These are phyloP conservation scores for Hoplodrina blanda DNA, from an alignment of 2,888 invertebrate genomes.

Conservation along the genomic window DNA sequence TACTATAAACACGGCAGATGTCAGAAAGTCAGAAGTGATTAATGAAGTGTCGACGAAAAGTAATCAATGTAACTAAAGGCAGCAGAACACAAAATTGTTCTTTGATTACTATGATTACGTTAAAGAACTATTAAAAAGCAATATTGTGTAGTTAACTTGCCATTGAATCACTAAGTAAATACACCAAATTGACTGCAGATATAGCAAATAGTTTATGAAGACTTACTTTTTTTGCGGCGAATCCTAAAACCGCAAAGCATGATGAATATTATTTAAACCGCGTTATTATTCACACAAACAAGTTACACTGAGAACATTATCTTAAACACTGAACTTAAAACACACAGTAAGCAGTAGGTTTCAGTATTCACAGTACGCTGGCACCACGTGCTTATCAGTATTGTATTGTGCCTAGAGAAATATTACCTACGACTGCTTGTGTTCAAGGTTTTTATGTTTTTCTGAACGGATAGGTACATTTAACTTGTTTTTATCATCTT, in stretches of 20 bases:
- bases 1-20: slow-evolving; percentile 41
- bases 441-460: slow-evolving; percentile 64
- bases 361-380: slow-evolving; percentile 67
- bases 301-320: slow-evolving; percentile 80
- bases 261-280: slow-evolving; percentile 59
- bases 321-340: slow-evolving; percentile 84
- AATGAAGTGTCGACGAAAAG: slow-evolving; percentile 58
- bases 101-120: slow-evolving; percentile 45
- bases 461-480: slow-evolving; percentile 50
- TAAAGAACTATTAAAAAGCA: slow-evolving; percentile 40
- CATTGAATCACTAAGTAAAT: slow-evolving; percentile 47
- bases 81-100: slow-evolving; percentile 34
- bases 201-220: slow-evolving; percentile 11
- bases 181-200: slow-evolving; percentile 27
- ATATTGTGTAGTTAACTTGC: slow-evolving; percentile 23
- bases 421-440: slow-evolving; percentile 57
- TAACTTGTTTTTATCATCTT: slow-evolving; percentile 51
- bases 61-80: slow-evolving; percentile 70
- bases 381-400: slow-evolving; percentile 85
- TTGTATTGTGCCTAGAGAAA: slow-evolving; percentile 67
- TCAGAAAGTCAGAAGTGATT: slow-evolving; percentile 63
- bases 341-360: slow-evolving; percentile 77
- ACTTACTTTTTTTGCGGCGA: slow-evolving; percentile 79
- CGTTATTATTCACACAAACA: slow-evolving; percentile 73
- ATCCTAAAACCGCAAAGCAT: slow-evolving; percentile 81